Base-by-base conservation (phyloP, 2,888 invertebrate species). In the Aporophyla nigra region DNA sequence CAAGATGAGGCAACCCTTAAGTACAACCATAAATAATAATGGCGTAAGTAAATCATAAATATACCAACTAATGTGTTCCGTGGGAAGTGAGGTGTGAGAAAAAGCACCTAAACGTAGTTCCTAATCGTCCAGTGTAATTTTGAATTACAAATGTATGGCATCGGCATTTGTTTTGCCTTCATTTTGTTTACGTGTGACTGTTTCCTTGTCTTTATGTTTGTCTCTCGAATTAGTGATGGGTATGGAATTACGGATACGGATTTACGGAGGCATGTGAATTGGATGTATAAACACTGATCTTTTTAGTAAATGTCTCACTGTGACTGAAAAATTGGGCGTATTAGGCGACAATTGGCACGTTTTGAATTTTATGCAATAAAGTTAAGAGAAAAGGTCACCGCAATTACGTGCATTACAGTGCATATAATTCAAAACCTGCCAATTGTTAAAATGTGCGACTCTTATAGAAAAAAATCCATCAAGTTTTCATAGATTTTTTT, bases 21-120 rank as follows among this genome's bases (percentile, higher is more conserved):
- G 83, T 86, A 85, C 89, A 71, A 83, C 67, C 86, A 83, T 88
- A 85, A 86, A 87, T 89, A 89, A 88, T 92, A 91, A 92, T 92
- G 88, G 87, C 87, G 90, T 86, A 91, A 91, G 90, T 90, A 89
- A 91, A 92, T 91, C 92, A 90, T 92, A 91, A 88, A 87, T 86
- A 84, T 66, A 86, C 72, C 53, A 71, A 81, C 85, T 89, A 87
- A 88, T 87, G 88, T 92, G 84, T 92, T 90, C 88, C 91, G 92
- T 93, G 93, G 90, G 92, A 93, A 93, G 88, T 85, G 67, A 84
- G 69, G 83, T 90, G 90, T 91, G 92, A 88, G 91, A 92, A 92
- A 86, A 72, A 81, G 80, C 71, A 58, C 62, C 58, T 78, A 65
- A 76, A 80, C 33, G 54, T 56, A 72, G 78, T 80, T 80, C 84